Evolutionary conservation across 1,140 invertebrate species (phyloP).

Genomic region (Diplogasteroides magnus): DNA sequence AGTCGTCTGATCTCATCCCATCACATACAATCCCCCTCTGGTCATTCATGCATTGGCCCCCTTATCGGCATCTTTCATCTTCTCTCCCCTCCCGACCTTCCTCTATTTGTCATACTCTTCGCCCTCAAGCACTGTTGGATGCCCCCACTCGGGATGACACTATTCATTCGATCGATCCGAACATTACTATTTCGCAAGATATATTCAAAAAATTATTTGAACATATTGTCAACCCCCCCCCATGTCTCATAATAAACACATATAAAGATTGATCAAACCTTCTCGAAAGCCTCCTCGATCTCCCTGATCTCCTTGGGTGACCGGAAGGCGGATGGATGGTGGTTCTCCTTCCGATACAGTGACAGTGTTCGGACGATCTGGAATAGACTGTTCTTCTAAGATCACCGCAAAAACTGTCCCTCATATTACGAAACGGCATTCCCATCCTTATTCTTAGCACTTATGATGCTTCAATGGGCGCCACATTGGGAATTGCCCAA

Average conservation of each 20-base stretch:
- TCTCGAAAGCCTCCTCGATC: conserved; percentile 53
- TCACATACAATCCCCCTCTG: too few relatives aligned
- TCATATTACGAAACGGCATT: too few relatives aligned
- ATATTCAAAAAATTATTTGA: too few relatives aligned
- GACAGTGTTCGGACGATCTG: conserved; percentile 47
- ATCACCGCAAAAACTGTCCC: too few relatives aligned
- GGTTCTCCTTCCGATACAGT: conserved; percentile 48
- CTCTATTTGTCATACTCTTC: neutral
- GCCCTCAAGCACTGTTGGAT: neutral
- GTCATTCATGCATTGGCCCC: neutral
- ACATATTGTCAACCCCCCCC: neutral
- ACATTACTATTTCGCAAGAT: too few relatives aligned
- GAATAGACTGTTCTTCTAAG: conserved; percentile 15
- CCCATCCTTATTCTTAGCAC: too few relatives aligned
- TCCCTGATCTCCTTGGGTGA: conserved; percentile 48
- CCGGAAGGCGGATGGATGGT: conserved; percentile 50
- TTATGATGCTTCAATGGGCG: too few relatives aligned
- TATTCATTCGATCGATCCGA: too few relatives aligned
- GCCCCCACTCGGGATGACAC: too few relatives aligned
- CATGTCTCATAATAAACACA: conserved; percentile 7
- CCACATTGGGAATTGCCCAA: too few relatives aligned
- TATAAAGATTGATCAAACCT: conserved; percentile 32
- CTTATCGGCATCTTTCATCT: neutral
- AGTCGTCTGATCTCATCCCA: too few relatives aligned
- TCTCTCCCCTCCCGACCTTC: too few relatives aligned